Conservation (phyloP, 64 coral and sea anemone species). For the Anthopleura sola region DNA sequence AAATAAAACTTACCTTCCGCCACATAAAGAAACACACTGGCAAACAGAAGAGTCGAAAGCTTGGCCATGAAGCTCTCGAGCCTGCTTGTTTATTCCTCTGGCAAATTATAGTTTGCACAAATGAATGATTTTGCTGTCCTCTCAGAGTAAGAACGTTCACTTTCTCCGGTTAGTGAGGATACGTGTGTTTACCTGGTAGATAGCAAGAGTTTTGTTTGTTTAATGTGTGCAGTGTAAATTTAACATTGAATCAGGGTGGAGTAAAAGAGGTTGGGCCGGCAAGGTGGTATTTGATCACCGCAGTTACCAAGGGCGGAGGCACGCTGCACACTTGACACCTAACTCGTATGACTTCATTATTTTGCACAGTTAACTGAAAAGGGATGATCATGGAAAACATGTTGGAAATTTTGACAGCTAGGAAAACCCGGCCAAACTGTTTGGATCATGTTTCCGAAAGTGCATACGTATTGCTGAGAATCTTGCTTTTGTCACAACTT, state of each 20-base stretch:
- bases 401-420: too few species aligned
- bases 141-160: background rate
- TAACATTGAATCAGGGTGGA: slow-evolving; percentile 15
- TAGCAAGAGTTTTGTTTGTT: background rate
- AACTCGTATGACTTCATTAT: too few species aligned
- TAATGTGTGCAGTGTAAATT: background rate
- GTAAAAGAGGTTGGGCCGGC: background rate
- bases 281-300: slow-evolving; percentile 11
- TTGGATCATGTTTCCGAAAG: too few species aligned
- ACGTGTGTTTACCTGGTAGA: background rate
- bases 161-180: background rate
- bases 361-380: too few species aligned
- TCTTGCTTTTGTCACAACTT: too few species aligned
- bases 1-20: background rate
- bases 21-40: background rate
- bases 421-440: too few species aligned
- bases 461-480: too few species aligned
- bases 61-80: background rate
- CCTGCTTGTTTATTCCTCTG: background rate
- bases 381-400: too few species aligned
- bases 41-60: background rate
- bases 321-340: background rate
- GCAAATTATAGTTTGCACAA: background rate
- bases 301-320: background rate
- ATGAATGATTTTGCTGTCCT: background rate